These are phyloP conservation scores for Anastrepha ludens DNA, from an alignment of 1,140 invertebrate genomes.

Conservation along the genomic window DNA sequence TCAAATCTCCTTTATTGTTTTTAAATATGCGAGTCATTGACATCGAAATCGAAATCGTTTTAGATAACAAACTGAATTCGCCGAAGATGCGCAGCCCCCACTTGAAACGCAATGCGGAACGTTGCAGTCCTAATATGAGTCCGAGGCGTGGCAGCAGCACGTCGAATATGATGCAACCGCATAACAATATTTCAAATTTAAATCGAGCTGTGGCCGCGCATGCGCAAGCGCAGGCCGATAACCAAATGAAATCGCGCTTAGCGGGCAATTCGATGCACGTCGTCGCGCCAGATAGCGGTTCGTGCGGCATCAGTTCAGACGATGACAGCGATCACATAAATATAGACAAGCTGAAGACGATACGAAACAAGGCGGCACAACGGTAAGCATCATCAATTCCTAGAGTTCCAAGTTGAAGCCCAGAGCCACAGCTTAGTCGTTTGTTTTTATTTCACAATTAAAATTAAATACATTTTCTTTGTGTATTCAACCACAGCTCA, in stretches of 20 bases:
- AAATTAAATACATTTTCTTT: background rate
- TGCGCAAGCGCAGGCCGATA: constrained; percentile 41
- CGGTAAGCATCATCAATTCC: constrained; percentile 59
- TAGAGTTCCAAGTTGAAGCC: too few relatives aligned
- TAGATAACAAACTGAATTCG: constrained; percentile 72
- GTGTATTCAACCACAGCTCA: constrained; percentile 54
- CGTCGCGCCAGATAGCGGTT: constrained; percentile 47
- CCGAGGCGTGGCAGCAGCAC: constrained; percentile 62
- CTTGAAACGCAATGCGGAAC: constrained; percentile 62
- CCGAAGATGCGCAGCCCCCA: constrained; percentile 70
- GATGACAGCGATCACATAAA: constrained; percentile 73
- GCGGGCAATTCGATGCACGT: constrained; percentile 56
- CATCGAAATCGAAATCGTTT: constrained; percentile 20
- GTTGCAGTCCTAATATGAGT: constrained; percentile 65
- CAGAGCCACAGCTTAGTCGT: background rate
- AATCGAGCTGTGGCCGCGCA: background rate
- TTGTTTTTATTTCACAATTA: background rate
- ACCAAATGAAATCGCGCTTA: constrained; percentile 55
- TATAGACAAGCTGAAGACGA: constrained; percentile 73
- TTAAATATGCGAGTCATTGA: constrained; percentile 52
- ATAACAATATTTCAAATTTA: constrained; percentile 13
- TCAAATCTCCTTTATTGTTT: background rate
- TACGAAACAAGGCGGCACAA: constrained; percentile 74
- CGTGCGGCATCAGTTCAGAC: constrained; percentile 66
- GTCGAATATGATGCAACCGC: constrained; percentile 37